Base-by-base conservation (phyloP, 2,797 vertebrate species). In the Columba guinea region DNA sequence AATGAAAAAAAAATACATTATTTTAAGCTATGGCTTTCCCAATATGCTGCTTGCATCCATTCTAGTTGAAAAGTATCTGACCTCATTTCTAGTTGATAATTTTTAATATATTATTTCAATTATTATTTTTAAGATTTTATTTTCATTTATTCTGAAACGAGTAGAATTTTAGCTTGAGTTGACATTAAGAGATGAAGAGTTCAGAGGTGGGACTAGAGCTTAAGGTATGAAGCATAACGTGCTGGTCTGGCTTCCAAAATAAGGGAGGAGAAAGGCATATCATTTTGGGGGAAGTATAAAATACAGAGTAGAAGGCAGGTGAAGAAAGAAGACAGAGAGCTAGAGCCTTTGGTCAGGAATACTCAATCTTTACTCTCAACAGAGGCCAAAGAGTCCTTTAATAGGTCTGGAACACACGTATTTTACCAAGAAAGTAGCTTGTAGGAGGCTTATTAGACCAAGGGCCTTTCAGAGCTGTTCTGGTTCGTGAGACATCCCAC, bases 1-100 rank as follows among this genome's bases (percentile, higher is more conserved):
- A 71, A 21, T 0, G 1, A 11, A 0, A 2, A 5, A 48, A 69
- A 59, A 26, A 2, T 5, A 24, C 4, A 2, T 9, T 2, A 80
- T 74, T 74, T 60, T 52, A 93, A 62, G 13, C 23, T 71, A 51
- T 6, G 11, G 11, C 3, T 91, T 93, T 46, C 49, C 24, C 46
- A 53, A 19, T 51, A 24, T 22, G 13, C 58, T 74, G 10, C 14
- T 51, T 70, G 16, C 10, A 46, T 76, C 30, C 46, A 13, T 41
- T 92, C 10, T 39, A 44, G 7, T 51, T 51, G 37, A 8, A 82
- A 3, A 1, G 17, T 37, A 70, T 64, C 24, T 55, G n/a, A 30
- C 6, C 17, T 85, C 27, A 62, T 62, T 90, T 78, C 37, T 56
- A 35, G n/a, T 68, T 77, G 9, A 64, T n/a, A 69, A 32, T 39